Evolutionary conservation across 2,888 invertebrate species (phyloP).

Genomic region (Esperia sulphurella): DNA sequence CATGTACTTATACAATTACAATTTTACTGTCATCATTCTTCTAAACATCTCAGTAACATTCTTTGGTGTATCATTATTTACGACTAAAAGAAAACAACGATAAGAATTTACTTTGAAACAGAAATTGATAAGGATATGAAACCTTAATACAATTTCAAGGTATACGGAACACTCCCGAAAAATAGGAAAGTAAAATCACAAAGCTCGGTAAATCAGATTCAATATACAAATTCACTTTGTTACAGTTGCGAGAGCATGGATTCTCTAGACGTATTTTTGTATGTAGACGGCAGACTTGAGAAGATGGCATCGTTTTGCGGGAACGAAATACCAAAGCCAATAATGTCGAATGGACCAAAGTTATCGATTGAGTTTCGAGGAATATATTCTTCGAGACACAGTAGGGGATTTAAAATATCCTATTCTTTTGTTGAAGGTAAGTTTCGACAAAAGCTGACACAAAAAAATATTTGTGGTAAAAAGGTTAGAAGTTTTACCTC

Average conservation of each 20-base stretch:
- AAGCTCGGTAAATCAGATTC: constrained; percentile 21
- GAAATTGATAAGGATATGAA: neutral
- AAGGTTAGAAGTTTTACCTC: neutral
- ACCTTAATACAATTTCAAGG: neutral
- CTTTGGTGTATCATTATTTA: no score
- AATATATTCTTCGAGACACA: constrained; percentile 85
- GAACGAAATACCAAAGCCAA: constrained; percentile 87
- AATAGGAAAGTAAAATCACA: neutral
- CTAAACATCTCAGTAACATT: no score
- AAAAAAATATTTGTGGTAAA: neutral
- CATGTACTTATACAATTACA: no score
- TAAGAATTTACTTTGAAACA: neutral
- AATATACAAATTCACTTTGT: constrained; percentile 66
- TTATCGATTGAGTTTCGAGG: constrained; percentile 92
- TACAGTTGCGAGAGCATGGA: constrained; percentile 89
- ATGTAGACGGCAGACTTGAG: constrained; percentile 90
- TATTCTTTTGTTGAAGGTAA: constrained; percentile 94
- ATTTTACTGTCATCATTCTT: no score
- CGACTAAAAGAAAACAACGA: no score
- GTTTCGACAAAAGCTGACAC: constrained; percentile 28
- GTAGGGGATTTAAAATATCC: constrained; percentile 92
- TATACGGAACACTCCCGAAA: neutral
- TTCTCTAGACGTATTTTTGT: constrained; percentile 88
- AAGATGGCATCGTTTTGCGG: constrained; percentile 95
- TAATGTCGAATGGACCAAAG: constrained; percentile 95